Evolutionary conservation across 2,113 vertebrate genomes (phyloP).

Genomic region (Atlantisia rogersi): DNA sequence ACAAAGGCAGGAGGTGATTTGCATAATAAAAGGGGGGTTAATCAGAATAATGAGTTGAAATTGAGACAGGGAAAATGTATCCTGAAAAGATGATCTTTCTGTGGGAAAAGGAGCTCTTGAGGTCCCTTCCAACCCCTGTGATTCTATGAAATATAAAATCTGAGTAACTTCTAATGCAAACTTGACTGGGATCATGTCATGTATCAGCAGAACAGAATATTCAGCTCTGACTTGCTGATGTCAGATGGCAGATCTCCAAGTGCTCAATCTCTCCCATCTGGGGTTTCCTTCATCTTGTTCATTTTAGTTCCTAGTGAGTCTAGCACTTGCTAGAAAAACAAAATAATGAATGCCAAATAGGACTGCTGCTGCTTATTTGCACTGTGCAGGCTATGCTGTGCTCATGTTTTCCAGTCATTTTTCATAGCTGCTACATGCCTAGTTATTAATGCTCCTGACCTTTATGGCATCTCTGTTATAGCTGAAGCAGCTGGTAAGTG

Average conservation of each 20-base stretch:
- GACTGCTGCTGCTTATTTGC: background rate
- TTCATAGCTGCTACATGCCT: background rate
- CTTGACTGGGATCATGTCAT: background rate
- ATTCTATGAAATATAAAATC: background rate
- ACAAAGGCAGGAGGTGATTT: background rate
- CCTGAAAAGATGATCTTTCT: background rate
- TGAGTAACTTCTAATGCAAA: background rate
- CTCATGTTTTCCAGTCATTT: background rate
- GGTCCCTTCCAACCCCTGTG: too few species aligned
- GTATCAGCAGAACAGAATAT: background rate
- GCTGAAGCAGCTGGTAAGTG: background rate
- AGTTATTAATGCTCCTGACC: background rate
- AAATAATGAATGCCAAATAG: background rate
- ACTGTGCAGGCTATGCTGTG: background rate
- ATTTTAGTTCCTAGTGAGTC: background rate
- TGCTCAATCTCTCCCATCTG: constrained; percentile 11
- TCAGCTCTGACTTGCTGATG: background rate
- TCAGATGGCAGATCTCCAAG: constrained; percentile 30
- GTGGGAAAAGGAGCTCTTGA: background rate
- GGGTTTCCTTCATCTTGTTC: constrained; percentile 25
- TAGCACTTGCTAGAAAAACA: constrained; percentile 32
- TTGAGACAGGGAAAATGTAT: background rate
- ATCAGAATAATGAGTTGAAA: background rate
- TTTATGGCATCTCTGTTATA: background rate
- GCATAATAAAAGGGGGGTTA: background rate